phyloP scores from a whole-genome alignment of 2,888 invertebrate genomes.

The Callimorpha dominula region DNA sequence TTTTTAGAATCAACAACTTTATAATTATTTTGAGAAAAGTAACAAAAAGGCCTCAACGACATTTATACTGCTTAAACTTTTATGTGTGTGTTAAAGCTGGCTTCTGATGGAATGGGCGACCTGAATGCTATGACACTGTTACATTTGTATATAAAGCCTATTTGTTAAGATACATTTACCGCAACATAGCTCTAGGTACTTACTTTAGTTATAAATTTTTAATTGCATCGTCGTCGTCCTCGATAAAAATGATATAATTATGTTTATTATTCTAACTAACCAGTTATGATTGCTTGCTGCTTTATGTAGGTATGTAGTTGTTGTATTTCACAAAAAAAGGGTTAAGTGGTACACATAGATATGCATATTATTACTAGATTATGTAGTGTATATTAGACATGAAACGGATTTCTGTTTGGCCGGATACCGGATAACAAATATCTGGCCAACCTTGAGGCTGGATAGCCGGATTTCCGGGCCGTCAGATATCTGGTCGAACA shows the following conservation, averaged over 20 bases:
- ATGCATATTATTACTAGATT: too few relatives aligned
- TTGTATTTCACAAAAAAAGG: too few relatives aligned
- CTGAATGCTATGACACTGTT: constrained; percentile 23
- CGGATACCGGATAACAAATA: too few relatives aligned
- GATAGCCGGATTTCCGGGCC: too few relatives aligned
- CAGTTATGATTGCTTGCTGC: too few relatives aligned
- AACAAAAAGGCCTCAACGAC: constrained; percentile 20
- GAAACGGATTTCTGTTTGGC: too few relatives aligned
- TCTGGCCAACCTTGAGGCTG: too few relatives aligned
- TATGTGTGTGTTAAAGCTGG: constrained; percentile 19
- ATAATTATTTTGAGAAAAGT: constrained; percentile 13
- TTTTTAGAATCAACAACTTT: constrained; percentile 18
- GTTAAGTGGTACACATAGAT: too few relatives aligned
- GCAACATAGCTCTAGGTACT: not conserved
- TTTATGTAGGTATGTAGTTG: too few relatives aligned
- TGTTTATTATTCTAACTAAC: too few relatives aligned
- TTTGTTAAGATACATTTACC: constrained; percentile 6
- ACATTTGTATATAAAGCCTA: constrained; percentile 5
- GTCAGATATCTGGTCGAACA: too few relatives aligned
- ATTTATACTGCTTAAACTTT: constrained; percentile 26
- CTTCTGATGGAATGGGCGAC: constrained; percentile 25
- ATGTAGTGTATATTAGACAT: too few relatives aligned
- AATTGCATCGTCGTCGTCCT: not conserved
- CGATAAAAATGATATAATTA: not conserved
- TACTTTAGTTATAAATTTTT: not conserved